Evolutionary conservation across 1,140 invertebrate genomes (phyloP), one percentile per base, ranked within the genome.

Genomic region (Sitodiplosis mosellana): DNA sequence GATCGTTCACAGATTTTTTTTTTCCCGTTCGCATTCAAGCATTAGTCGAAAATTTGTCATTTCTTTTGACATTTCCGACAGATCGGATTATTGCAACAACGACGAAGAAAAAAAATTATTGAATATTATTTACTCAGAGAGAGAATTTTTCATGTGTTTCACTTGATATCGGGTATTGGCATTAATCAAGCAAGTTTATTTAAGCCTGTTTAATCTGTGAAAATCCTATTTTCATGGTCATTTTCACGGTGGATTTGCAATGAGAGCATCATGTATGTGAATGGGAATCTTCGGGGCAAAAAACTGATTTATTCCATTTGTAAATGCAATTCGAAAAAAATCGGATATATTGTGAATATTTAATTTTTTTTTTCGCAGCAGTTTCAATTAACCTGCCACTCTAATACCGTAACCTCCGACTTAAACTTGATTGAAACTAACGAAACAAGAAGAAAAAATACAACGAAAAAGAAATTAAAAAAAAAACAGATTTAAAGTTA

Each of bases 11-110:
- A 27, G 3, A 59, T 59, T 59, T 55, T 55, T 46, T 53, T 53
- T 42, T 50, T 59, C 54, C 58, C 59, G 57, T 59, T 58, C 57
- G 56, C 56, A 58, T 57, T 59, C 54, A 59, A 51, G 44, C 45
- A 52, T 44, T 53, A 59, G 51, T 58, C 54, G 40, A 46, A 53
- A 55, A 52, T 55, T 55, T 51, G 53, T 52, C 43, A 38, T 47
- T 45, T 46, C 41, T 36, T 52, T 52, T 20, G 44, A 47, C 46
- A 42, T 51, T 48, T 43, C 37, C 37, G 47, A 40, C 27, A 51
- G 40, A 17, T 18, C 34, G 27, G 27, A 27, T 27, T 27, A 27
- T 27, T 27, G 27, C 27, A 5, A 27, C 27, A 27, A 10, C 27
- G 10, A 27, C n/a, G n/a, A n/a, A n/a, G n/a, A n/a, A n/a, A n/a